Conservation (phyloP, 2,113 vertebrate genomes). For the Vireo altiloquus region DNA sequence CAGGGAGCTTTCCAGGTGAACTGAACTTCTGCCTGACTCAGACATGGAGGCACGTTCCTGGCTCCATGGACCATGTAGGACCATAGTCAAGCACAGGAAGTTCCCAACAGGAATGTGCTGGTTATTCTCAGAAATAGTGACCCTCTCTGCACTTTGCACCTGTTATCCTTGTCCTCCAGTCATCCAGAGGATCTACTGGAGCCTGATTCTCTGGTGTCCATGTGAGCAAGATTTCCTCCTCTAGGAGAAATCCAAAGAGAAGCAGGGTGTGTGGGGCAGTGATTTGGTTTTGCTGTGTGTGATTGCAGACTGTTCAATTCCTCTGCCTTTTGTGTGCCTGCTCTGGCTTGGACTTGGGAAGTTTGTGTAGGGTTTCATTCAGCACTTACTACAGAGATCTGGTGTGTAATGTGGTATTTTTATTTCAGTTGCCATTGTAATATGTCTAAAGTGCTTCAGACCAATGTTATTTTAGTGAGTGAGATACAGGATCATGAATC, state of each 20-base stretch:
- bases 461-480: background rate
- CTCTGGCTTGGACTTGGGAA: background rate
- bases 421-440: background rate
- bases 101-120: background rate
- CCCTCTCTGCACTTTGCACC: background rate
- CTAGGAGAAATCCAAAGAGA: background rate
- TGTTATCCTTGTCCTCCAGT: background rate
- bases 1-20: background rate
- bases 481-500: background rate
- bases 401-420: background rate
- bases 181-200: background rate
- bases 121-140: background rate
- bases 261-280: background rate
- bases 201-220: background rate
- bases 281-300: background rate
- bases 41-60: background rate
- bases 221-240: background rate
- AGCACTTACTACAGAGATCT: background rate
- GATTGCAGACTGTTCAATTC: rapidly evolving
- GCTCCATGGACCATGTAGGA: rapidly evolving
- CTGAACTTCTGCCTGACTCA: background rate
- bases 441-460: background rate
- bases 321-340: background rate
- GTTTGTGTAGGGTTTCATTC: background rate
- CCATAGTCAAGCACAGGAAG: background rate